phyloP scores from a whole-genome alignment of 1,140 invertebrate species.

The Leptinotarsa defecta region DNA sequence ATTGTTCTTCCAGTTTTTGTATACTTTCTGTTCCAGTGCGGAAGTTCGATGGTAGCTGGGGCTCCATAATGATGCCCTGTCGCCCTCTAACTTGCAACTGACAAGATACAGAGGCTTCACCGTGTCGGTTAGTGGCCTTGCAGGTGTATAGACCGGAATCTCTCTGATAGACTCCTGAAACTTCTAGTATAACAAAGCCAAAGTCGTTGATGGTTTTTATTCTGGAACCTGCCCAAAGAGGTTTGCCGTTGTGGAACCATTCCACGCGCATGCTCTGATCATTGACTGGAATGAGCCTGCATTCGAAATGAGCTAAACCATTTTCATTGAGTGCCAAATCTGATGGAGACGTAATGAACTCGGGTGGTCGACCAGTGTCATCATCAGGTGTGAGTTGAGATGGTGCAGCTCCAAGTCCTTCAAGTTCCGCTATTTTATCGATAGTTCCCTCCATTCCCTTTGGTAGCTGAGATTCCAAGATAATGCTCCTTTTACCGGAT shows the following conservation, averaged over 20 bases:
- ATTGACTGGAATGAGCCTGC: constrained; percentile 84
- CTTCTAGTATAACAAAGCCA: constrained; percentile 91
- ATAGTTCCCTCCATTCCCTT: constrained; percentile 92
- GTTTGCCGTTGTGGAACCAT: constrained; percentile 96
- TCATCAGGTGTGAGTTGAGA: constrained; percentile 71
- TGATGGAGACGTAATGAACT: constrained; percentile 86
- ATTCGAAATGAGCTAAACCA: constrained; percentile 90
- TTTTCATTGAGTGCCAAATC: constrained; percentile 88
- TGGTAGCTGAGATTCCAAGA: constrained; percentile 87
- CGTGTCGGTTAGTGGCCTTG: constrained; percentile 88
- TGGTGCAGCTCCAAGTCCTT: constrained; percentile 76
- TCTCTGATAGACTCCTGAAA: constrained; percentile 83
- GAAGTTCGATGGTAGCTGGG: constrained; percentile 86
- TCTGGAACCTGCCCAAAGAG: constrained; percentile 82
- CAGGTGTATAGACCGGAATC: constrained; percentile 90
- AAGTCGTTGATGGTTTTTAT: constrained; percentile 93
- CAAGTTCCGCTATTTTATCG: constrained; percentile 89
- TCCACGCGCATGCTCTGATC: constrained; percentile 92
- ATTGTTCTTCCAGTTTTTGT: constrained; percentile 85
- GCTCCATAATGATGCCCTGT: constrained; percentile 87
- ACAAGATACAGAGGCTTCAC: constrained; percentile 85
- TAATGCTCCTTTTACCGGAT: constrained; percentile 87
- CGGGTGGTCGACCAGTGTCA: constrained; percentile 86
- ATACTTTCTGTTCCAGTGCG: constrained; percentile 85
- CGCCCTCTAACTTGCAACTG: constrained; percentile 83